A percentile compares a stretch with the other conserved stretches of the same genome.
phyloP scores from a whole-genome alignment of 2,113 vertebrate genomes.

The Narcine bancroftii region DNA sequence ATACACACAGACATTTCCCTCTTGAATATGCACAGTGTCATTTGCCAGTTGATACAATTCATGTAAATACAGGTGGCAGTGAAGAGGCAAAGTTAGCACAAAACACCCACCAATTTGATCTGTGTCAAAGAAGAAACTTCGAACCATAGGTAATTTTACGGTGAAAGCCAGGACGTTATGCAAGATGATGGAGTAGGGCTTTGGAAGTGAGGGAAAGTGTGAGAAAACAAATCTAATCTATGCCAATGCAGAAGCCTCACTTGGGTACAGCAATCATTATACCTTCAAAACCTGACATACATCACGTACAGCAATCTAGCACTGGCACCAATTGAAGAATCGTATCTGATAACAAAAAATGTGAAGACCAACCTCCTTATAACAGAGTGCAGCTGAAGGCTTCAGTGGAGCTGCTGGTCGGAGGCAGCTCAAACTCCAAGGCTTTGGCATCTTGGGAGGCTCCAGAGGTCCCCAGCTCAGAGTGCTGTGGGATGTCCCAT shows the following conservation, averaged over 20 bases:
- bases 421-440: conserved; percentile 95
- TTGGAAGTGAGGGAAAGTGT: background rate
- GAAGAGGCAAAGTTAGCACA: too few relatives aligned
- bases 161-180: background rate
- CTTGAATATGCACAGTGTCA: too few relatives aligned
- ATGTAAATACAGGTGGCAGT: too few relatives aligned
- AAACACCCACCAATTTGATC: too few relatives aligned
- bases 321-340: background rate
- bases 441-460: conserved; percentile 90
- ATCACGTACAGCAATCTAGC: background rate
- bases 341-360: background rate
- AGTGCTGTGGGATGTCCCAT: conserved; percentile 80
- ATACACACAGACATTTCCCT: too few relatives aligned
- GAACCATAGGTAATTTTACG: too few relatives aligned
- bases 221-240: background rate
- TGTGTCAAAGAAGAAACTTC: too few relatives aligned
- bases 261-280: background rate
- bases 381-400: conserved; percentile 93
- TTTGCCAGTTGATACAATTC: too few relatives aligned
- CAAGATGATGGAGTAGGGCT: background rate
- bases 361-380: conserved; percentile 78
- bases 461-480: conserved; percentile 95
- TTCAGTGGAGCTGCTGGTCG: conserved; percentile 82
- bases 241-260: background rate
- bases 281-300: too few relatives aligned